phyloP scores from a whole-genome alignment of 2,888 invertebrate species.

The Hermaeophaga mercurialis region DNA sequence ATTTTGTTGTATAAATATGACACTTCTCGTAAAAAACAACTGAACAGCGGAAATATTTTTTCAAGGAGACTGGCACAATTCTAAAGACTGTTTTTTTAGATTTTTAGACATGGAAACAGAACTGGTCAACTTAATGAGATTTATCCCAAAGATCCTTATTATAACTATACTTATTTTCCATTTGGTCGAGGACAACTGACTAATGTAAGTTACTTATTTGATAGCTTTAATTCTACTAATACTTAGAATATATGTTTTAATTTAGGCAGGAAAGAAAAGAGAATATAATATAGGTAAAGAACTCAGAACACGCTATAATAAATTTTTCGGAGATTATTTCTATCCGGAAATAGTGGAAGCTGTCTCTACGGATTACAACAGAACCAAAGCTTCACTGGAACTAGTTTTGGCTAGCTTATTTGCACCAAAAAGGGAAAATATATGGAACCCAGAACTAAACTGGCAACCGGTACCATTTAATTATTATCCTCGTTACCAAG shows the following conservation, averaged over 20 bases:
- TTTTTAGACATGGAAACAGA: conserved; percentile 42
- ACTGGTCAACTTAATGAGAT: conserved; percentile 37
- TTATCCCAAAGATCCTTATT: conserved; percentile 40
- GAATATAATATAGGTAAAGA: conserved; percentile 66
- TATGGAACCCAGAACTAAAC: conserved; percentile 13
- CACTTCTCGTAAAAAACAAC: too few relatives aligned
- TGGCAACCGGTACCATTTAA: conserved; percentile 83
- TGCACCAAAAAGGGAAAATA: conserved; percentile 57
- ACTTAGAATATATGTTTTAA: too few relatives aligned
- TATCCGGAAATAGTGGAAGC: conserved; percentile 63
- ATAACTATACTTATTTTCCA: conserved; percentile 37
- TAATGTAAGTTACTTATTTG: conserved; percentile 42
- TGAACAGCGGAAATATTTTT: too few relatives aligned
- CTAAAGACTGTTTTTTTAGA: conserved; percentile 26
- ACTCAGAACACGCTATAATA: conserved; percentile 65
- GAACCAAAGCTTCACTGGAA: conserved; percentile 74
- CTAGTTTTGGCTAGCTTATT: conserved; percentile 71
- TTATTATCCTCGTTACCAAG: conserved; percentile 59
- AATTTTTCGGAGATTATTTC: conserved; percentile 64
- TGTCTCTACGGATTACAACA: conserved; percentile 70
- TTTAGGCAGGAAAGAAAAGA: conserved; percentile 43
- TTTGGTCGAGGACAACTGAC: conserved; percentile 42
- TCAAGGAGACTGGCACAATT: too few relatives aligned
- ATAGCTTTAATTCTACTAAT: too few relatives aligned
- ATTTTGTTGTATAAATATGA: background rate